These are phyloP conservation scores for Diarsia dahlii DNA, from an alignment of 2,888 invertebrate genomes.

Conservation along the genomic window DNA sequence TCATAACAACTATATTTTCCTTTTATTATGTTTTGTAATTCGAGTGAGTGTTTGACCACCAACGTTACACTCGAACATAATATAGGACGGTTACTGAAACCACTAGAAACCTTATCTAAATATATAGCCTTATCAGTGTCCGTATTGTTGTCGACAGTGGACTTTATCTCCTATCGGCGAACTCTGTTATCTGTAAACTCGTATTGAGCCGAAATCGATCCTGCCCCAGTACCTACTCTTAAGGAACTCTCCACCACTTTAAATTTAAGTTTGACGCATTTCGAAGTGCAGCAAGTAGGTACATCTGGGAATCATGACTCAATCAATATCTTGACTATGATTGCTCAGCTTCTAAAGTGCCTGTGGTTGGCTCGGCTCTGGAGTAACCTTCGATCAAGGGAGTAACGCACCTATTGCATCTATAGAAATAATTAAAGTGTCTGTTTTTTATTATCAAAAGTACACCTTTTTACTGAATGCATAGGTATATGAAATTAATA, in stretches of 20 bases:
- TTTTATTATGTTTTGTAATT: slow-evolving; percentile 20
- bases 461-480: too few relatives aligned
- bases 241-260: slow-evolving; percentile 7
- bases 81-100: slow-evolving; percentile 51
- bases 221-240: slow-evolving; percentile 20
- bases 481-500: too few relatives aligned
- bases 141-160: slow-evolving; percentile 83
- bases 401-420: too few relatives aligned
- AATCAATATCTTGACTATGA: too few relatives aligned
- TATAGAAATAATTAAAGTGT: too few relatives aligned
- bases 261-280: neutral
- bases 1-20: slow-evolving; percentile 9
- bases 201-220: slow-evolving; percentile 64
- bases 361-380: too few relatives aligned
- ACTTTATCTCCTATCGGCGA: slow-evolving; percentile 72
- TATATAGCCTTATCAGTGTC: slow-evolving; percentile 65
- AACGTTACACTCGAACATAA: slow-evolving; percentile 5
- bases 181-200: slow-evolving; percentile 68
- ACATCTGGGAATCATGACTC: too few relatives aligned
- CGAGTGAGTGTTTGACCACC: slow-evolving; percentile 5
- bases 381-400: too few relatives aligned
- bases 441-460: too few relatives aligned
- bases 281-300: neutral
- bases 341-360: too few relatives aligned
- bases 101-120: slow-evolving; percentile 66